A percentile compares a stretch with the other conserved stretches of the same genome.
Evolutionary conservation across 2,113 vertebrate genomes (phyloP).

Genomic region (Pungitius pungitius): DNA sequence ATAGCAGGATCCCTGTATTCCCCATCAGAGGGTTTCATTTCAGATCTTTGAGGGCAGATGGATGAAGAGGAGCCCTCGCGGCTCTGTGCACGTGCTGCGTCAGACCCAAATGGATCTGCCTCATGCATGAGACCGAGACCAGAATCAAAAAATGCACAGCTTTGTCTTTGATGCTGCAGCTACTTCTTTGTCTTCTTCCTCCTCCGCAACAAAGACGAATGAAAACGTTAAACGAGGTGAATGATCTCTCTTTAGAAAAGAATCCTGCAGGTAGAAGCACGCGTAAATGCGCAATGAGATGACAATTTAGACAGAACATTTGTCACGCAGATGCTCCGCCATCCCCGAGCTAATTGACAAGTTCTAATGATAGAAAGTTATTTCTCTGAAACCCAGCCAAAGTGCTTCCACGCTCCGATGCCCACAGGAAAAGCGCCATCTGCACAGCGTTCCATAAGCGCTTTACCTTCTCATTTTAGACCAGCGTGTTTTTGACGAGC

Average conservation of each 20-base stretch:
- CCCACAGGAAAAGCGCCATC: constrained; percentile 66
- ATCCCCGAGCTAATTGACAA: constrained; percentile 54
- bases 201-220: constrained; percentile 7
- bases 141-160: not conserved
- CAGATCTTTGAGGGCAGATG: constrained; percentile 30
- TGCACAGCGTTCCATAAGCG: constrained; percentile 52
- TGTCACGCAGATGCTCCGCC: constrained; percentile 31
- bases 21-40: constrained; percentile 26
- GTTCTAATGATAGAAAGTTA: constrained; percentile 48
- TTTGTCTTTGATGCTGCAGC: constrained; percentile 7
- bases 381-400: constrained; percentile 61
- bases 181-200: not conserved
- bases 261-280: not conserved
- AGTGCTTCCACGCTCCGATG: constrained; percentile 45
- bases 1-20: constrained; percentile 30
- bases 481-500: constrained; percentile 56
- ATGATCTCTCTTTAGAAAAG: not conserved
- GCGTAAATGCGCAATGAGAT: constrained; percentile 10
- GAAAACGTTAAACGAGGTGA: constrained; percentile 2
- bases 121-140: not conserved
- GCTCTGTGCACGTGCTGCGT: constrained; percentile 1
- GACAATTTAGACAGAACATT: constrained; percentile 39
- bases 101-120: constrained; percentile 18
- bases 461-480: constrained; percentile 51
- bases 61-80: constrained; percentile 6